Evolutionary conservation across 1,140 invertebrate genomes (phyloP).

Genomic region (Eulimnadia texana): DNA sequence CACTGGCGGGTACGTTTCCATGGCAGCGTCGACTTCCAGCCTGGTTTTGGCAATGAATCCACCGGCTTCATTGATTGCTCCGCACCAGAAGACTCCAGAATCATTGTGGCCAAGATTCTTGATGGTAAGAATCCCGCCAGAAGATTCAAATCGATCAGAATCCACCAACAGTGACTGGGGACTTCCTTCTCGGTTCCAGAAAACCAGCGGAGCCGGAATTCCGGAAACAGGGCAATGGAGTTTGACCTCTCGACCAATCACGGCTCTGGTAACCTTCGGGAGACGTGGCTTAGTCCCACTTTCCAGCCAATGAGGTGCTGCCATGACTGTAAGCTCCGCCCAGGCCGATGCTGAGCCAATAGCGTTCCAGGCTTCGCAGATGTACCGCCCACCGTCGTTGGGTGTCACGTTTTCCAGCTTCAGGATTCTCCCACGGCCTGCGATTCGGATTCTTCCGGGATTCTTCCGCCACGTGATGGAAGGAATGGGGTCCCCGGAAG

Average conservation of each 20-base stretch:
- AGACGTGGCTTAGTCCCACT: conserved; percentile 26
- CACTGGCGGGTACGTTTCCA: conserved; percentile 63
- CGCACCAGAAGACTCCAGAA: conserved; percentile 46
- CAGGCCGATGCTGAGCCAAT: conserved; percentile 27
- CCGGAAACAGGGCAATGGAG: conserved; percentile 52
- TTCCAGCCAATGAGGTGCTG: not conserved
- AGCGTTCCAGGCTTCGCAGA: conserved; percentile 29
- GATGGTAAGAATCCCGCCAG: conserved; percentile 14
- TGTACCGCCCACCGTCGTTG: conserved; percentile 31
- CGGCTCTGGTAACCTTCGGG: conserved; percentile 46
- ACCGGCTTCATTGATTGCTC: conserved; percentile 63
- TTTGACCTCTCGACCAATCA: conserved; percentile 42
- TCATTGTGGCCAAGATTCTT: conserved; percentile 25
- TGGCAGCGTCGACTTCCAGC: conserved; percentile 38
- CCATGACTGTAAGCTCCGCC: conserved; percentile 26
- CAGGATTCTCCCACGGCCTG: conserved; percentile 31
- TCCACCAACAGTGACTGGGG: not conserved
- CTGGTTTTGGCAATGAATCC: conserved; percentile 56
- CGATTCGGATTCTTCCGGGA: conserved; percentile 40
- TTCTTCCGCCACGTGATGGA: conserved; percentile 77
- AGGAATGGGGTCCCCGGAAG: conserved; percentile 65
- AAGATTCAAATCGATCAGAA: conserved; percentile 1
- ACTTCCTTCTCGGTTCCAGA: conserved; percentile 59
- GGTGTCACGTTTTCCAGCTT: conserved; percentile 53
- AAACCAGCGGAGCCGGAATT: conserved; percentile 51